phyloP scores from a whole-genome alignment of 2,888 invertebrate genomes.

The Dryomyza anilis region DNA sequence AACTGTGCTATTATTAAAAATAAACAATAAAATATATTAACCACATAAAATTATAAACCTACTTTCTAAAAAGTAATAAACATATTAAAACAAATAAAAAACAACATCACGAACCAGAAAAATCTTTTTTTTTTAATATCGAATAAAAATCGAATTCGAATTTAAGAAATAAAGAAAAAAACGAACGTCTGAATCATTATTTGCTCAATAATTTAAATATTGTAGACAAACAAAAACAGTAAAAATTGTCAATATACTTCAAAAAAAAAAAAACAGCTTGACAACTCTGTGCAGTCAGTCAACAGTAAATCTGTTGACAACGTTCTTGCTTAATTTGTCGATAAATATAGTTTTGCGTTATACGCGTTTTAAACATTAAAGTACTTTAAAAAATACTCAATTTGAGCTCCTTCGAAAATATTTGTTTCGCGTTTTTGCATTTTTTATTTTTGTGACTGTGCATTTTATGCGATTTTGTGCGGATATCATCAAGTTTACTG shows the following conservation, averaged over 20 bases:
- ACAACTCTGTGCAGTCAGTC: background rate
- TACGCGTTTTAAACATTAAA: background rate
- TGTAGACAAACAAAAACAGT: background rate
- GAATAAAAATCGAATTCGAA: too few species aligned
- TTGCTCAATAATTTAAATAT: background rate
- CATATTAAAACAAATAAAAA: background rate
- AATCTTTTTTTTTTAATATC: too few species aligned
- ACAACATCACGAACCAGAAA: background rate
- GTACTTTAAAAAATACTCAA: background rate
- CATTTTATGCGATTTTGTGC: background rate
- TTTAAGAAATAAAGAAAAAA: too few species aligned
- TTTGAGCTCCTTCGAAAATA: background rate
- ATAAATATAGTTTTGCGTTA: background rate
- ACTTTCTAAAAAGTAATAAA: constrained; percentile 23
- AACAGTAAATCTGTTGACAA: background rate
- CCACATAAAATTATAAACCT: constrained; percentile 28
- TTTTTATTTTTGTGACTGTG: background rate
- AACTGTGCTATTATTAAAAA: background rate
- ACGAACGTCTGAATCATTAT: background rate
- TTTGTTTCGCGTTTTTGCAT: background rate
- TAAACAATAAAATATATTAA: too few species aligned
- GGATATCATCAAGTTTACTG: too few species aligned
- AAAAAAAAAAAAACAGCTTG: background rate
- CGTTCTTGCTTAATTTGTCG: background rate
- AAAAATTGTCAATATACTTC: background rate